These are phyloP conservation scores for Seira musarum DNA, from an alignment of 2,888 invertebrate genomes.

Conservation along the genomic window DNA sequence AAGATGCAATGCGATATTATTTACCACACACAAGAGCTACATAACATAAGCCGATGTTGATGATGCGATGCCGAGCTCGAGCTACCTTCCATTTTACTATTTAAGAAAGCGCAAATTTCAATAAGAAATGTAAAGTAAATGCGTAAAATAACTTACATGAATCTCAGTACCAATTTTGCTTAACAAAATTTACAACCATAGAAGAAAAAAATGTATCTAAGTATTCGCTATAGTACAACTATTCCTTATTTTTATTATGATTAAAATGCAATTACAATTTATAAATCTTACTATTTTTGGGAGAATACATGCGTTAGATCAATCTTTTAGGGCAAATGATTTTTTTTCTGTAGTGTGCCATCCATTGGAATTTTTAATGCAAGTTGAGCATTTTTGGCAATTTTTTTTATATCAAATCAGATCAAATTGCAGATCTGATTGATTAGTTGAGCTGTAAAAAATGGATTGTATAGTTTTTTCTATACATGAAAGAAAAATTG, in stretches of 20 bases:
- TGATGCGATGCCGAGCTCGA: neutral
- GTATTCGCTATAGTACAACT: neutral
- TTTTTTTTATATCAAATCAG: neutral
- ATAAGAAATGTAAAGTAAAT: neutral
- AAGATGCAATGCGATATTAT: too few relatives aligned
- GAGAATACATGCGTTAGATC: neutral
- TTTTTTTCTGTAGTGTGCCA: neutral
- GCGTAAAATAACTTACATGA: conserved; percentile 2
- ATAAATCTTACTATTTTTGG: conserved; percentile 1
- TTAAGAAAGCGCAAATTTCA: neutral
- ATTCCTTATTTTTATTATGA: neutral
- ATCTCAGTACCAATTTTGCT: neutral
- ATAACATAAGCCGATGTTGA: neutral
- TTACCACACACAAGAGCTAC: neutral
- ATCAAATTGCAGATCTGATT: neutral
- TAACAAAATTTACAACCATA: neutral
- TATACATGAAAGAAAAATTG: neutral
- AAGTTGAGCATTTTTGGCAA: neutral
- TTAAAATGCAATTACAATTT: neutral
- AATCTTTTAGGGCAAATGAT: neutral
- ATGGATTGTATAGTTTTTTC: too few relatives aligned
- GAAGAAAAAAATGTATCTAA: neutral
- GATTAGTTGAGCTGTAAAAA: neutral
- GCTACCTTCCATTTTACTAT: neutral
- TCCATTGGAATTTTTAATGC: neutral